Percentiles rank a stretch among this genome's conserved stretches.
These are phyloP conservation scores for Thysanoteuthis rhombus DNA, from an alignment of 2,888 invertebrate species.

Conservation along the genomic window DNA sequence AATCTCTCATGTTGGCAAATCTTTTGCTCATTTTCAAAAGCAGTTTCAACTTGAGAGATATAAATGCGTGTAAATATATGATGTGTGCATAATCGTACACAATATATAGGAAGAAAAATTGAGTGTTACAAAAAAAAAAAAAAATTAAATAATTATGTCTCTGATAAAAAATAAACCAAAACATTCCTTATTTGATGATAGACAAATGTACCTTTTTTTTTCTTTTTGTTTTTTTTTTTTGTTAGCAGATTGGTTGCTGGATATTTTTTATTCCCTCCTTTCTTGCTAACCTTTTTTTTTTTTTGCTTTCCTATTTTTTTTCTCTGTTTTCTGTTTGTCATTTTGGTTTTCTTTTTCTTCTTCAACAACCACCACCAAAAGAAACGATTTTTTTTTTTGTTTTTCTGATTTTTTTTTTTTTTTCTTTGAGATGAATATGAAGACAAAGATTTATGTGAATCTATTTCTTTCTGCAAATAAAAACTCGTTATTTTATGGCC, in stretches of 20 bases:
- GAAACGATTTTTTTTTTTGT: not conserved
- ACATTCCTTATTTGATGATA: not conserved
- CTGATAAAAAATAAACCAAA: not conserved
- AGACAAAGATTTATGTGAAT: not conserved
- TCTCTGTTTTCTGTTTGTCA: not conserved
- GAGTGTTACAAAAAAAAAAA: not conserved
- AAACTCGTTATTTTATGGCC: slow-evolving; percentile 1
- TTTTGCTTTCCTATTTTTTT: not conserved
- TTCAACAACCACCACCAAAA: not conserved
- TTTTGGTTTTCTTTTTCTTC: not conserved
- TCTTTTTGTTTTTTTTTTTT: not conserved
- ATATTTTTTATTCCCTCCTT: not conserved
- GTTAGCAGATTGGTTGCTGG: not conserved
- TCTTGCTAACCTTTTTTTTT: not conserved
- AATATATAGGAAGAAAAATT: not conserved
- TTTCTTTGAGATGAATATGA: not conserved
- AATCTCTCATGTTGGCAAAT: not conserved
- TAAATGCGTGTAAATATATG: not conserved
- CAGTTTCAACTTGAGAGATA: not conserved
- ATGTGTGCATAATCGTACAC: not conserved
- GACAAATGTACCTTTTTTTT: not conserved
- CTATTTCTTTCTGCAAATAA: slow-evolving; percentile 12
- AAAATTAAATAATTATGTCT: not conserved
- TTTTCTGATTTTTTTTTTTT: not conserved
- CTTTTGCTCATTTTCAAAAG: not conserved